Evolutionary conservation across 2,888 invertebrate genomes (phyloP).

Genomic region (Luperina nickerlii): DNA sequence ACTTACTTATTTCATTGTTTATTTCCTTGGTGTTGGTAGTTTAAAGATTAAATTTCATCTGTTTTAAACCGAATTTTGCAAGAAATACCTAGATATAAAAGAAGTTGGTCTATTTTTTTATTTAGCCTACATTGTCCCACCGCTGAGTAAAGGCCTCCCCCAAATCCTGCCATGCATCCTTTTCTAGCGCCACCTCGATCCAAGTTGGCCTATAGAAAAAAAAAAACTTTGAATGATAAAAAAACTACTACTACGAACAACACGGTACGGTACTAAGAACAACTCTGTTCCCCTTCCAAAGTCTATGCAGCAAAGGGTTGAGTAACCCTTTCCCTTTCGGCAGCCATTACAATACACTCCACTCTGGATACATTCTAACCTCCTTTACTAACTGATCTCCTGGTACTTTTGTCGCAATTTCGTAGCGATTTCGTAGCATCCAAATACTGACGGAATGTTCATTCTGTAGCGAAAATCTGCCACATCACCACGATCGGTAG

Average conservation of each 20-base stretch:
- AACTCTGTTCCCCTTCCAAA: slow-evolving; percentile 26
- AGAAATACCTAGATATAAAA: not conserved
- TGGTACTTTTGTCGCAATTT: slow-evolving; percentile 56
- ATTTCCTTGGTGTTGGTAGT: not conserved
- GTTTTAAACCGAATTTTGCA: too few species aligned
- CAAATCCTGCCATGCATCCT: too few species aligned
- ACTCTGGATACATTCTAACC: slow-evolving; percentile 45
- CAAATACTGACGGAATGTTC: not conserved
- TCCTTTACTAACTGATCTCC: slow-evolving; percentile 53
- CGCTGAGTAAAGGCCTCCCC: too few species aligned
- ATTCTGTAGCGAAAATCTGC: slow-evolving; percentile 8
- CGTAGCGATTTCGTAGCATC: slow-evolving; percentile 32
- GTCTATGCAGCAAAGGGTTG: slow-evolving; percentile 69
- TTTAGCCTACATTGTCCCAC: too few species aligned
- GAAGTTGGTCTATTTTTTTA: too few species aligned
- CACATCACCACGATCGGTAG: not conserved
- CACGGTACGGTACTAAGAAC: too few species aligned
- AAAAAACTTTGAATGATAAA: not conserved
- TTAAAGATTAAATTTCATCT: not conserved
- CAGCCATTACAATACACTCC: slow-evolving; percentile 54
- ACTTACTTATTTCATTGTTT: not conserved
- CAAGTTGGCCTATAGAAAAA: not conserved
- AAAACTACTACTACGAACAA: too few species aligned
- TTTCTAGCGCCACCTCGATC: too few species aligned
- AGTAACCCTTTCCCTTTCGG: slow-evolving; percentile 72